Conservation (phyloP, 2,888 invertebrate genomes). For the Plebejus argus region DNA sequence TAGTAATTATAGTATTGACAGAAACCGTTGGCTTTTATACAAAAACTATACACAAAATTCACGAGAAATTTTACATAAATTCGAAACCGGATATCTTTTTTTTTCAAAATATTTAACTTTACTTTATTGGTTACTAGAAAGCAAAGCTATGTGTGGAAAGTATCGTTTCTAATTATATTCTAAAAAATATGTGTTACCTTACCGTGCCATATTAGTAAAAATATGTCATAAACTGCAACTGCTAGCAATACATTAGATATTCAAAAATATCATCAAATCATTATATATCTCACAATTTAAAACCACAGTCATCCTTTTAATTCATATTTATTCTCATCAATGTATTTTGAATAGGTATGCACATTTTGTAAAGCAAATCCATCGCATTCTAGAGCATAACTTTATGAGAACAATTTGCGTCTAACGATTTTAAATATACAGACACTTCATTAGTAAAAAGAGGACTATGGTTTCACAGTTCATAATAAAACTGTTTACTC, state of each 20-base stretch:
- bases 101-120: background rate
- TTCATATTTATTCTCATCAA: background rate
- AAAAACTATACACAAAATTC: background rate
- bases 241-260: background rate
- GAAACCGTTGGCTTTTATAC: background rate
- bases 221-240: background rate
- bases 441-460: background rate
- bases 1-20: background rate
- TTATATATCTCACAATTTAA: background rate
- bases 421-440: too few relatives aligned
- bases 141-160: background rate
- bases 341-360: background rate
- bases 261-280: background rate
- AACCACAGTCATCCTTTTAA: background rate
- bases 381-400: background rate
- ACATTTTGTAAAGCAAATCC: background rate
- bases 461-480: background rate
- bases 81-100: background rate
- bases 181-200: background rate
- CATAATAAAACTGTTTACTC: background rate
- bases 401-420: background rate
- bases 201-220: background rate
- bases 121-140: background rate
- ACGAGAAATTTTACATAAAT: background rate
- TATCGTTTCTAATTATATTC: background rate